A percentile compares a stretch with the other conserved stretches of the same genome.
phyloP scores from a whole-genome alignment of 2,113 vertebrate genomes.

The Antennarius striatus region DNA sequence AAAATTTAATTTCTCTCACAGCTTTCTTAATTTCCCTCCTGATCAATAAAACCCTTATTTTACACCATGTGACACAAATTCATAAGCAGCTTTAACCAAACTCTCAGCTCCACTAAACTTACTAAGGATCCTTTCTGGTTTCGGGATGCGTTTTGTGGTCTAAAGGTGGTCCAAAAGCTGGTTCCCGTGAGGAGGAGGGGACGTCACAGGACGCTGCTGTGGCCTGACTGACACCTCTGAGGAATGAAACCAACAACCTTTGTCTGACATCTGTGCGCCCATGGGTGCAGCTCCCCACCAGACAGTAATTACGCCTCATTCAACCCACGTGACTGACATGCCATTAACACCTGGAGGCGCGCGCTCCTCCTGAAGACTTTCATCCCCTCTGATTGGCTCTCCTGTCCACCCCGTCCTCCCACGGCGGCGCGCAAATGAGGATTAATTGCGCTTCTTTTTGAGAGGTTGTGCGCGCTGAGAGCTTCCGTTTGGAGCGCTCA shows the following conservation, averaged over 20 bases:
- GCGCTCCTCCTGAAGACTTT: slow-evolving; percentile 57
- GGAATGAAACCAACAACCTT: slow-evolving; percentile 8
- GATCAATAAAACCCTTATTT: not conserved
- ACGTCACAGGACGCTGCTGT: not conserved
- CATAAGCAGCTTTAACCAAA: slow-evolving; percentile 1
- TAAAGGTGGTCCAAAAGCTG: not conserved
- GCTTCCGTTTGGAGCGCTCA: slow-evolving; percentile 15
- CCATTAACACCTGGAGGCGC: slow-evolving; percentile 60
- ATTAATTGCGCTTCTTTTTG: slow-evolving; percentile 60
- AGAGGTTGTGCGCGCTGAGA: slow-evolving; percentile 46
- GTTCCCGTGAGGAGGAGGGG: too few species aligned
- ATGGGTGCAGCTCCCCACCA: slow-evolving; percentile 21
- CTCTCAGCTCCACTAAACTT: not conserved
- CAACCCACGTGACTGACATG: slow-evolving; percentile 56
- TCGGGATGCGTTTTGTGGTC: not conserved
- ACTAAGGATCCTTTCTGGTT: not conserved
- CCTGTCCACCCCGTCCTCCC: slow-evolving; percentile 46
- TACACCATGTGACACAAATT: not conserved
- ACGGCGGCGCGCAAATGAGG: slow-evolving; percentile 56
- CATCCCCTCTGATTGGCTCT: slow-evolving; percentile 60
- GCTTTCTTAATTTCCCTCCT: not conserved
- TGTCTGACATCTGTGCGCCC: slow-evolving; percentile 37
- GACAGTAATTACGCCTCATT: slow-evolving; percentile 53
- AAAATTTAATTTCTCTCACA: not conserved
- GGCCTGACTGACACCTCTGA: not conserved